phyloP scores from a whole-genome alignment of 2,888 invertebrate genomes.

The Coecobrya sp. region DNA sequence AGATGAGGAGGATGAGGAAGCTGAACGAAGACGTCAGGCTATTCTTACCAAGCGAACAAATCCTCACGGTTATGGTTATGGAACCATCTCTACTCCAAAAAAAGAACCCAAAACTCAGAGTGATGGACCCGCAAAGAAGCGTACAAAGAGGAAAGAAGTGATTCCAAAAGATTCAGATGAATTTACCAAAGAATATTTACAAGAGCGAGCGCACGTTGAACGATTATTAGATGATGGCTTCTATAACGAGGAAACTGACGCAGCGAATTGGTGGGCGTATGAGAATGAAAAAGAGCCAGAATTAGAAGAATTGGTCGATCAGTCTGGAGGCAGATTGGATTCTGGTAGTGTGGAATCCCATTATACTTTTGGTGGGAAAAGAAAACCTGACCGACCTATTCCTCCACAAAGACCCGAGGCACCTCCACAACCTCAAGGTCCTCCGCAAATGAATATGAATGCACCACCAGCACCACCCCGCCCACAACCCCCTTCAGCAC shows the following conservation, averaged over 20 bases:
- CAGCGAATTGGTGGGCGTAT: constrained; percentile 59
- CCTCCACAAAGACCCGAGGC: constrained; percentile 44
- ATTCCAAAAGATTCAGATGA: constrained; percentile 64
- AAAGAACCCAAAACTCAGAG: background rate
- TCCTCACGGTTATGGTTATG: constrained; percentile 15
- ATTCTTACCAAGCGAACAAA: constrained; percentile 22
- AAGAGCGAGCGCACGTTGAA: constrained; percentile 72
- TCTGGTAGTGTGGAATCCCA: constrained; percentile 30
- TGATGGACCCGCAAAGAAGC: constrained; percentile 23
- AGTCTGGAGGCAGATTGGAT: constrained; percentile 43
- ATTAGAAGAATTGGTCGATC: constrained; percentile 62
- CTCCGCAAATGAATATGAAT: background rate
- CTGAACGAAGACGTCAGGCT: background rate
- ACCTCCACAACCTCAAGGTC: constrained; percentile 11
- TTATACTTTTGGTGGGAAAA: constrained; percentile 67
- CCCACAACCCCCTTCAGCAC: constrained; percentile 25
- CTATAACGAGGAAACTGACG: constrained; percentile 46
- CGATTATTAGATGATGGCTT: constrained; percentile 63
- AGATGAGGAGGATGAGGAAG: constrained; percentile 63
- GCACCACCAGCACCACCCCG: constrained; percentile 5
- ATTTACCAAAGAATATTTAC: constrained; percentile 71
- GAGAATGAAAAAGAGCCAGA: constrained; percentile 63
- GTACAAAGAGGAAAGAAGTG: constrained; percentile 43
- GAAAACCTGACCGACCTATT: constrained; percentile 59
- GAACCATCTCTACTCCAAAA: background rate